A percentile compares a stretch with the other conserved stretches of the same genome.
Evolutionary conservation across 2,797 vertebrate genomes (phyloP).

Genomic region (Ctenochaetus hawaiiensis): DNA sequence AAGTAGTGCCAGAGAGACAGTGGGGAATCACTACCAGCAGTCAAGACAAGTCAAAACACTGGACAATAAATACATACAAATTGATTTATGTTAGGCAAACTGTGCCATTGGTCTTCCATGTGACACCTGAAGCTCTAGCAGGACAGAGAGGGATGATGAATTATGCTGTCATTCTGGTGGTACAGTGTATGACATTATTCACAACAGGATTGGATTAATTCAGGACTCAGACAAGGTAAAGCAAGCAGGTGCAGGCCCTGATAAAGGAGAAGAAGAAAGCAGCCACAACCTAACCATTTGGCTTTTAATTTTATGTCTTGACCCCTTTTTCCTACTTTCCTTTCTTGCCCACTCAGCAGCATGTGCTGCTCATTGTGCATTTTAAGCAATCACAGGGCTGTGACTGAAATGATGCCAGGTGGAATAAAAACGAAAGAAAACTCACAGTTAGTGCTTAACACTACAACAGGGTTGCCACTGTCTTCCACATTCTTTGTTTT

Average conservation of each 20-base stretch:
- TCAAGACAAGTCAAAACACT: conserved; percentile 27
- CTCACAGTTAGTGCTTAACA: conserved; percentile 73
- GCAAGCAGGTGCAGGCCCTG: conserved; percentile 25
- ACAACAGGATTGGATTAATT: conserved; percentile 54
- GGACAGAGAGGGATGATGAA: neutral
- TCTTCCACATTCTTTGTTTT: conserved; percentile 46
- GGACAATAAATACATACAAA: conserved; percentile 50
- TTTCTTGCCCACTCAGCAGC: conserved; percentile 24
- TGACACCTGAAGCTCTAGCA: conserved; percentile 13
- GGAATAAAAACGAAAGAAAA: conserved; percentile 54
- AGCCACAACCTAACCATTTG: conserved; percentile 8
- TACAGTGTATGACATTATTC: conserved; percentile 49
- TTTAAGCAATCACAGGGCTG: conserved; percentile 46
- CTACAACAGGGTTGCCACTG: conserved; percentile 55
- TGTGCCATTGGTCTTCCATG: conserved; percentile 5
- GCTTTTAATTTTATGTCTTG: conserved; percentile 20
- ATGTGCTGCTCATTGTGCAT: conserved; percentile 59
- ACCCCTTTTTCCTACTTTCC: neutral
- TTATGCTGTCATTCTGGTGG: conserved; percentile 41
- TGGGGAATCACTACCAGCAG: conserved; percentile 20
- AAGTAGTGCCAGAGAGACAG: neutral
- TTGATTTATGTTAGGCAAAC: neutral
- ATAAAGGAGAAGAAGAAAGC: conserved; percentile 21
- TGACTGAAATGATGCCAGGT: conserved; percentile 61
- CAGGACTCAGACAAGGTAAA: conserved; percentile 19